Percentiles rank a stretch among this genome's conserved stretches.
phyloP scores from a whole-genome alignment of 37 sponge, comb jelly and placozoan genomes.

The Lycopodina hypogea region DNA sequence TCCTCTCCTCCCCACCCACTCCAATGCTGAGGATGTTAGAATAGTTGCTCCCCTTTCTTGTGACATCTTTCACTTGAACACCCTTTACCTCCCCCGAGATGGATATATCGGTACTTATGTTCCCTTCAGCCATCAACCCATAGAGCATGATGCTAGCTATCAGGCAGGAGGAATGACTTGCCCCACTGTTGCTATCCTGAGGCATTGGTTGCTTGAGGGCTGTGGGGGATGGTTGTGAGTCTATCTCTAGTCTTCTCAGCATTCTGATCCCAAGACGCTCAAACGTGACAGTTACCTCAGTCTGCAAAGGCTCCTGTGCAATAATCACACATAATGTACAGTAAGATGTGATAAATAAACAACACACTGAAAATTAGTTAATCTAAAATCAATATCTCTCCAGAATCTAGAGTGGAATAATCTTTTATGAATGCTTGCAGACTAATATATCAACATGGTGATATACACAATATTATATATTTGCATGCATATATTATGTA shows the following conservation, averaged over 20 bases:
- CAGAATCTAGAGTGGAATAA: too few species aligned
- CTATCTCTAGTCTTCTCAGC: constrained; percentile 11
- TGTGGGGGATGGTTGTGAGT: neutral
- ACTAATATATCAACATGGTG: too few species aligned
- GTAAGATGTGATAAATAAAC: neutral
- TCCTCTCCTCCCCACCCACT: neutral
- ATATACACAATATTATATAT: too few species aligned
- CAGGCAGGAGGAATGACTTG: neutral
- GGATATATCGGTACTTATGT: constrained; percentile 15
- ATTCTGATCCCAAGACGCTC: constrained; percentile 42
- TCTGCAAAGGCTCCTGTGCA: constrained; percentile 16
- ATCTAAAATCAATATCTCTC: too few species aligned
- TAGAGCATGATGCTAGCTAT: constrained; percentile 27
- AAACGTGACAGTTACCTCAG: constrained; percentile 24
- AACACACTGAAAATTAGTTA: neutral
- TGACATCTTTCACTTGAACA: constrained; percentile 54
- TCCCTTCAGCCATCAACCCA: constrained; percentile 29
- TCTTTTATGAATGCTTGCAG: too few species aligned
- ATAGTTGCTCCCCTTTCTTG: constrained; percentile 37
- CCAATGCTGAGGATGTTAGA: constrained; percentile 54
- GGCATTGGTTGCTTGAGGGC: neutral
- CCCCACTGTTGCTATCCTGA: neutral
- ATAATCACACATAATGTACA: neutral
- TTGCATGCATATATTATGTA: too few species aligned
- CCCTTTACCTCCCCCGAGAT: constrained; percentile 53